Conservation (phyloP, 2,113 vertebrate genomes). For the Trematocara nigrifrons region DNA sequence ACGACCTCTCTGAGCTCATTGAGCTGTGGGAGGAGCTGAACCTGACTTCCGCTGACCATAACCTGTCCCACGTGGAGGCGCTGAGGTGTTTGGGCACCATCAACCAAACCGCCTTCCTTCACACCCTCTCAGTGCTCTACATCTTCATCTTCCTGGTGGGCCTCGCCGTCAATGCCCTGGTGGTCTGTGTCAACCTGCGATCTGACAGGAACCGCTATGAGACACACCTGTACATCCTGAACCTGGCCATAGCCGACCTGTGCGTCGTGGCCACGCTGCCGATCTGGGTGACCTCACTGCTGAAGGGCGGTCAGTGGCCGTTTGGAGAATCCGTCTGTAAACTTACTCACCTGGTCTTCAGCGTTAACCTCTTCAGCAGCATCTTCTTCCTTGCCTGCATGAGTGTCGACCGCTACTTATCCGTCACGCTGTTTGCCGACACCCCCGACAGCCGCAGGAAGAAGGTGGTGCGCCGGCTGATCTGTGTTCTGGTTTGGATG, state of each 20-base stretch:
- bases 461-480: conserved; percentile 69
- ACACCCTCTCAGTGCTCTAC: conserved; percentile 80
- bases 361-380: conserved; percentile 87
- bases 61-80: conserved; percentile 75
- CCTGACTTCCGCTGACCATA: conserved; percentile 64
- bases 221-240: conserved; percentile 87
- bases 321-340: conserved; percentile 85
- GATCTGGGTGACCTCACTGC: conserved; percentile 81
- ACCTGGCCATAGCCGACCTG: conserved; percentile 86
- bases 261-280: conserved; percentile 87
- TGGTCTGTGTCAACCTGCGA: conserved; percentile 86
- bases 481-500: conserved; percentile 85
- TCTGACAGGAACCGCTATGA: conserved; percentile 72
- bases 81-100: conserved; percentile 71
- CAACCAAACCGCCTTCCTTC: conserved; percentile 74
- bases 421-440: conserved; percentile 63
- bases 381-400: conserved; percentile 88
- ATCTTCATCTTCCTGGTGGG: conserved; percentile 89
- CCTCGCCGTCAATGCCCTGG: conserved; percentile 80
- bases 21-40: conserved; percentile 79
- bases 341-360: conserved; percentile 85
- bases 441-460: conserved; percentile 58
- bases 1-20: conserved; percentile 63
- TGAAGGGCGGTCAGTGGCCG: conserved; percentile 85
- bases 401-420: conserved; percentile 70